Evolutionary conservation across 2,797 vertebrate genomes (phyloP), one percentile per base, ranked within the genome.

Genomic region (Kryptopterus vitreolus): DNA sequence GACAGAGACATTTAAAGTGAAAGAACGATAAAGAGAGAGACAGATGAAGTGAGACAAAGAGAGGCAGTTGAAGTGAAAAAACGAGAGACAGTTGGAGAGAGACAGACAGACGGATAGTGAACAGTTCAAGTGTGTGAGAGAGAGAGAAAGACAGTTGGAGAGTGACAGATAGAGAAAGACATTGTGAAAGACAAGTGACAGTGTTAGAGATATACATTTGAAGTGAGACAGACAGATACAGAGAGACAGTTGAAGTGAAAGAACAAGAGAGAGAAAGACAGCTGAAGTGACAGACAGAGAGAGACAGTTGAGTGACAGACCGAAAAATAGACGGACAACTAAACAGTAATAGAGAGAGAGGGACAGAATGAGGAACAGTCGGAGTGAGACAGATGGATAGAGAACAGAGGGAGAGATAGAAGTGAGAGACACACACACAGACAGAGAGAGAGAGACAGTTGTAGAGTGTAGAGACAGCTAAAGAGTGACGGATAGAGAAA

Each of bases 311-410:
- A 12, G 1, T 26, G 58, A 26, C 2, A 69, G 43, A 50, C 24
- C 46, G n/a, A 1, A 3, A 11, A 22, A 22, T 10, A 65, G 20
- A n/a, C 16, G 38, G 33, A 11, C 10, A 38, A 11, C 5, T 6
- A 2, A 12, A 65, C 10, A 65, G 0, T 11, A 3, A 43, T 1
- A 61, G 18, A 43, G 0, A 24, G 18, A 1, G 33, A 4, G 0
- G 43, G 3, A 0, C 31, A 20, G n/a, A 33, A 0, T 18, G 29
- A 8, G 0, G 7, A 15, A 31, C 1, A 18, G 26, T 29, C 4
- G 31, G 24, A 15, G 2, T n/a, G 24, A 31, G 29, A 63, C 15
- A 33, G 4, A 33, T 2, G 20, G 6, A 9, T n/a, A 68, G 65
- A 48, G 5, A 18, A n/a, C 15, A 7, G 1, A n/a, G 35, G 12